Evolutionary conservation across 2,113 vertebrate species (phyloP).

Genomic region (Leiothrix lutea): DNA sequence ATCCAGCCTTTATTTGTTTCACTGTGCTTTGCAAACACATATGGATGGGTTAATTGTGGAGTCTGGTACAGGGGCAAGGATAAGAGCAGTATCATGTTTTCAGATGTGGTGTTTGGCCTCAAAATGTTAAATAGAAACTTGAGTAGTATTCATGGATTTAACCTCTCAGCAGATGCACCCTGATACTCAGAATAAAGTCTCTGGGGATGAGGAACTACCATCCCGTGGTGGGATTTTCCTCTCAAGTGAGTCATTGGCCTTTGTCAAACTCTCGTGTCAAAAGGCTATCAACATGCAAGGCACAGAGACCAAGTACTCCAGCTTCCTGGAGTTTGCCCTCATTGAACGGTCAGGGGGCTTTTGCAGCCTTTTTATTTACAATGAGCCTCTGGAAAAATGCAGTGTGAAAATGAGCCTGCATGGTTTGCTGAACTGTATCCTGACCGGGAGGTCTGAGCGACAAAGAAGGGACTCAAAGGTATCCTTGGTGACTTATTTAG

Average conservation of each 20-base stretch:
- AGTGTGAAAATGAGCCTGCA: neutral
- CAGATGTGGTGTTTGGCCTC: neutral
- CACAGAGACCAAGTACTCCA: neutral
- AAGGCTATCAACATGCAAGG: rapidly evolving
- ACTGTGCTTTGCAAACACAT: neutral
- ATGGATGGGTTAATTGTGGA: neutral
- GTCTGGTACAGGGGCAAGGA: neutral
- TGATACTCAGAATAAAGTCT: neutral
- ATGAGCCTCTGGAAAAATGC: neutral
- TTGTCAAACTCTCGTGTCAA: neutral
- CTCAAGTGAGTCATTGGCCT: neutral
- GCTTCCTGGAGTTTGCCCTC: neutral
- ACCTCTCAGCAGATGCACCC: neutral
- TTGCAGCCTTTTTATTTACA: neutral
- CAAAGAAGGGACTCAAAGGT: neutral
- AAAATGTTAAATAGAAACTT: neutral
- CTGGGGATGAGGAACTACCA: neutral
- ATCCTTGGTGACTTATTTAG: neutral
- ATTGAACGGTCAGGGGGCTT: neutral
- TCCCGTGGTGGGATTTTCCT: neutral
- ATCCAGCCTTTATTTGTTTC: neutral
- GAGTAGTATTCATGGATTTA: neutral
- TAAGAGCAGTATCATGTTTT: neutral
- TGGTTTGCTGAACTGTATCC: neutral
- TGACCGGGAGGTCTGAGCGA: neutral